These are phyloP conservation scores for Andrena camellia DNA, from an alignment of 2,888 invertebrate species.

Conservation along the genomic window DNA sequence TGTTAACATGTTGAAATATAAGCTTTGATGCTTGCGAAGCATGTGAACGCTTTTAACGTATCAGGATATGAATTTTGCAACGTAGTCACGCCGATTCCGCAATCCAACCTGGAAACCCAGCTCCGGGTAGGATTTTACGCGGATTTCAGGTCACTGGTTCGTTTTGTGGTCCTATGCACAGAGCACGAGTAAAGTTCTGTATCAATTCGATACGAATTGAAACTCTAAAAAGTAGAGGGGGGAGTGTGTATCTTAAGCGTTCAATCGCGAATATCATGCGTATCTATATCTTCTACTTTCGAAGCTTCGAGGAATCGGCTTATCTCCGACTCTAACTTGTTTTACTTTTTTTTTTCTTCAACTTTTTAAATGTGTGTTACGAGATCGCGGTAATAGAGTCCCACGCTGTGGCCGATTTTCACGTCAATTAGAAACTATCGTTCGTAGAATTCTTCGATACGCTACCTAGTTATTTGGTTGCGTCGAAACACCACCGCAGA, in stretches of 20 bases:
- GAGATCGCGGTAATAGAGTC: neutral
- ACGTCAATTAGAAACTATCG: conserved; percentile 12
- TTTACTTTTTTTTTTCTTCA: neutral
- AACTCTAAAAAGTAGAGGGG: neutral
- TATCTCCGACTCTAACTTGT: neutral
- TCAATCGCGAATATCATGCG: neutral
- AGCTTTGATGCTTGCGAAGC: neutral
- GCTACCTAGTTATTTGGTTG: conserved; percentile 34
- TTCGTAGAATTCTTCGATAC: conserved; percentile 29
- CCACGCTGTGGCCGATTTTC: conserved; percentile 7
- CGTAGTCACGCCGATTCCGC: conserved; percentile 36
- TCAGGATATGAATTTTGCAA: conserved; percentile 28
- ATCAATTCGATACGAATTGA: neutral
- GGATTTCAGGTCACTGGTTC: conserved; percentile 38
- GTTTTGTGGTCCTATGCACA: neutral
- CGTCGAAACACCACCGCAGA: conserved; percentile 30
- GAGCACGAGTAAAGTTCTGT: conserved; percentile 11
- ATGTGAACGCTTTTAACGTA: conserved; percentile 12
- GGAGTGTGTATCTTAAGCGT: neutral
- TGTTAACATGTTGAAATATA: too few relatives aligned
- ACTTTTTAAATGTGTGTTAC: neutral
- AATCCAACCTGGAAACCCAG: conserved; percentile 43
- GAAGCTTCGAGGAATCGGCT: neutral
- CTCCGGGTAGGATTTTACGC: conserved; percentile 30
- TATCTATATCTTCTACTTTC: neutral